Base-by-base conservation (phyloP, 2,888 invertebrate species). In the Eupeodes luniger region DNA sequence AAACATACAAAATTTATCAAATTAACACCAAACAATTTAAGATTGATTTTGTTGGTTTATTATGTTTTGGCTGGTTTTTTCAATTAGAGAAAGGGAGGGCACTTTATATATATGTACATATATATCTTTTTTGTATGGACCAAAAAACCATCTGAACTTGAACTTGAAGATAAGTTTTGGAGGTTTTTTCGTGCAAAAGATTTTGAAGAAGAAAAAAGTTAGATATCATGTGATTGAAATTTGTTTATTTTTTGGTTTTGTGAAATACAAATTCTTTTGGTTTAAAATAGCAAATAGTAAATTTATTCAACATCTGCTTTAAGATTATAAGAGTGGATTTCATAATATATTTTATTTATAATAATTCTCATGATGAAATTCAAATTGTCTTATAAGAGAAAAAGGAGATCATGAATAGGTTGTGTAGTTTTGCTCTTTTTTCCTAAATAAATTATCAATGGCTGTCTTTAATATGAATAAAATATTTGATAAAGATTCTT, bases 101-200 rank as follows among this genome's bases (percentile, higher is more conserved):
- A 49, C 9, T 27, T 19, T 2, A 12, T 12, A 47, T 9, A 12
- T 12, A 19, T 1, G 19, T 1, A 1, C 19, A 19, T 19, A 14
- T 12, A 47, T 11, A 12, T 12, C 16, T 5, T 44, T 47, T 27
- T 3, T 3, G 27, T 27, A 36, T 67, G 69, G 36, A 36, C 19
- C 36, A 44, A 12, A 55, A 70, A 70, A 36, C 57, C 51, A 14
- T 9, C 19, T 49, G 80, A 80, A 79, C 86, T 80, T 87, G 83
- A 87, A 87, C 86, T 87, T 87, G 86, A 70, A 79, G 57, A 47
- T 67, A 12, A 12, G 51, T 47, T 75, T 57, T 51, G 34, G 57
- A 51, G 78, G 69, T 62, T 36, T 49, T 16, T 40, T 34, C 12
- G 16, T 49, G 34, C 62, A 51, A 57, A 64, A 47, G 16, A 27